Conservation (phyloP, 2,888 invertebrate genomes). For the Chymomyza fuscimana region DNA sequence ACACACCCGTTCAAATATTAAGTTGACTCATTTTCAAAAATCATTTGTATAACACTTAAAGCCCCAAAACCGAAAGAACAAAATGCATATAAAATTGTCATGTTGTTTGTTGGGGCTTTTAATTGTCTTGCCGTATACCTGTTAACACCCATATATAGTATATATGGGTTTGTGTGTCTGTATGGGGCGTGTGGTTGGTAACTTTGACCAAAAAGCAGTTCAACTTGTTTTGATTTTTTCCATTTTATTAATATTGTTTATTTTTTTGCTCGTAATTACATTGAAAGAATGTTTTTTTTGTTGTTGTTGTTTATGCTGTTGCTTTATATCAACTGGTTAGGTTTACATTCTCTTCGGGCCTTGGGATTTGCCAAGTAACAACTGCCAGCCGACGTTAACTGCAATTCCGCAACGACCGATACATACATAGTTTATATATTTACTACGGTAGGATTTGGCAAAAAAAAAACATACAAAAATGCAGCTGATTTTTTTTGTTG, state of each 20-base stretch:
- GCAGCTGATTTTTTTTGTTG: conserved; percentile 31
- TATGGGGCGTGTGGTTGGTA: conserved; percentile 11
- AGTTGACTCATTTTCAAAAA: conserved; percentile 40
- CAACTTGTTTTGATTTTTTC: conserved; percentile 55
- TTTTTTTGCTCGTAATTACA: conserved; percentile 40
- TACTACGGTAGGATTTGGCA: conserved; percentile 11
- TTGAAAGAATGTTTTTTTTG: conserved; percentile 31
- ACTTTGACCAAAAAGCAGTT: conserved; percentile 53
- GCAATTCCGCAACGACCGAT: background rate
- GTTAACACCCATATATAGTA: background rate
- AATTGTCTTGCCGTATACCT: conserved; percentile 1
- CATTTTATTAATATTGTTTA: conserved; percentile 2
- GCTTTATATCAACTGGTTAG: conserved; percentile 30
- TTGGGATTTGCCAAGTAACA: conserved; percentile 31
- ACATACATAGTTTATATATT: conserved; percentile 30
- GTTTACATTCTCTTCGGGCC: conserved; percentile 67
- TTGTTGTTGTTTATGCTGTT: conserved; percentile 15
- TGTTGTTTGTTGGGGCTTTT: conserved; percentile 1
- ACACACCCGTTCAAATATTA: conserved; percentile 21
- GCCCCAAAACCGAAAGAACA: conserved; percentile 24
- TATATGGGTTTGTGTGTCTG: conserved; percentile 2
- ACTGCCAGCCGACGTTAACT: background rate
- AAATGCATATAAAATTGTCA: conserved; percentile 37
- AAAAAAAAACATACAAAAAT: conserved; percentile 17
- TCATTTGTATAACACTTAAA: conserved; percentile 18